phyloP scores from a whole-genome alignment of 2,888 invertebrate species.

The Neoitamus cyanurus region DNA sequence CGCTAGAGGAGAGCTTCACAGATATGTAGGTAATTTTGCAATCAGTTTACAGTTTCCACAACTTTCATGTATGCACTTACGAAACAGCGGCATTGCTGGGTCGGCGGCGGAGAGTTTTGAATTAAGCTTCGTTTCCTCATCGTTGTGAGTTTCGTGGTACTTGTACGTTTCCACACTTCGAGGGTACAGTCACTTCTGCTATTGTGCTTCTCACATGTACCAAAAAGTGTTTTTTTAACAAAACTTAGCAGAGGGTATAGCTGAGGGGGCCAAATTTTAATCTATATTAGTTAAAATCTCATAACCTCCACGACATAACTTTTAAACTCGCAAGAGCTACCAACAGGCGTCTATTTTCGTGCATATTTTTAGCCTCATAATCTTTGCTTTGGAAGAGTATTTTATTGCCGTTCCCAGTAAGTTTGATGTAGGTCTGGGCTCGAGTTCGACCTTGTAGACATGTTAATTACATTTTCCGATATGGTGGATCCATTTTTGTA shows the following conservation, averaged over 20 bases:
- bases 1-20: not conserved
- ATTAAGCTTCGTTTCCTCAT: not conserved
- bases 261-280: too few relatives aligned
- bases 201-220: not conserved
- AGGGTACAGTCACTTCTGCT: not conserved
- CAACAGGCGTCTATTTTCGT: not conserved
- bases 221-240: too few relatives aligned
- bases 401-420: not conserved
- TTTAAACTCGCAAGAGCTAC: not conserved
- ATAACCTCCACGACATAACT: too few relatives aligned
- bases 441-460: not conserved
- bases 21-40: not conserved
- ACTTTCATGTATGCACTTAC: slow-evolving; percentile 1
- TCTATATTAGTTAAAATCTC: not conserved
- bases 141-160: not conserved
- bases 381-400: not conserved
- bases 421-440: not conserved
- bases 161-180: not conserved
- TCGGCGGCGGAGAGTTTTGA: not conserved
- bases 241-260: too few relatives aligned
- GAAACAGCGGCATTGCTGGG: not conserved
- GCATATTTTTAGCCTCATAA: not conserved
- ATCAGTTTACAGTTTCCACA: not conserved
- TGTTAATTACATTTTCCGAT: not conserved
- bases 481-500: not conserved